These are phyloP conservation scores for Pachyrhynchus sulphureomaculatus DNA, from an alignment of 1,140 invertebrate species.

Conservation along the genomic window DNA sequence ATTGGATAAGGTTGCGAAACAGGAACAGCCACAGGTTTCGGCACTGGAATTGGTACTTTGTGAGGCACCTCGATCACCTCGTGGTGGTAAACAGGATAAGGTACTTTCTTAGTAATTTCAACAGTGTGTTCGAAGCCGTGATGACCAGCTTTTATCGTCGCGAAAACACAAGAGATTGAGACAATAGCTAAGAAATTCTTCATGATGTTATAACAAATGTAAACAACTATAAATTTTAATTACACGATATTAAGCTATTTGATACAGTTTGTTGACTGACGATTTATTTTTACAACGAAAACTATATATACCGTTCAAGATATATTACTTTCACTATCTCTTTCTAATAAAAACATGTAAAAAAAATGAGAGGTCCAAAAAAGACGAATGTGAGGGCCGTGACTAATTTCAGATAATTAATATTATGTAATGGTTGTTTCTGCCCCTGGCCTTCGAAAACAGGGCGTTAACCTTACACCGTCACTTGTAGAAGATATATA, in stretches of 20 bases:
- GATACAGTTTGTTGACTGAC: conserved; percentile 14
- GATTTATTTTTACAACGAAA: not conserved
- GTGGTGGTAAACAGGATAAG: conserved; percentile 68
- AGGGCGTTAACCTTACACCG: too few species aligned
- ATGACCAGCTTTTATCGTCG: conserved; percentile 41
- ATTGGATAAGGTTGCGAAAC: conserved; percentile 72
- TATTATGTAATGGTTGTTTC: too few species aligned
- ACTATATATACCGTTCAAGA: conserved; percentile 7
- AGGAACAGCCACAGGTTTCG: conserved; percentile 68
- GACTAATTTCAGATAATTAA: too few species aligned
- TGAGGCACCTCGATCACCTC: conserved; percentile 67
- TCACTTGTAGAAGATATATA: too few species aligned
- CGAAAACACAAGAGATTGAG: conserved; percentile 40
- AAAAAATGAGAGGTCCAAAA: not conserved
- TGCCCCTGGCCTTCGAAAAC: too few species aligned
- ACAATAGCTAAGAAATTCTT: conserved; percentile 24
- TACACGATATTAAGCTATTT: conserved; percentile 1
- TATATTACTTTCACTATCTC: conserved; percentile 13
- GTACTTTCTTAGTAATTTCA: conserved; percentile 69
- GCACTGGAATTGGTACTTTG: conserved; percentile 66
- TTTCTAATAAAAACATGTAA: not conserved
- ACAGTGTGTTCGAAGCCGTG: conserved; percentile 58
- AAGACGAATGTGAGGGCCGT: too few species aligned
- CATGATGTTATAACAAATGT: conserved; percentile 1
- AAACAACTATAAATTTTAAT: not conserved